Evolutionary conservation across 1,140 invertebrate species (phyloP).

Genomic region (Drosophila albomicans): DNA sequence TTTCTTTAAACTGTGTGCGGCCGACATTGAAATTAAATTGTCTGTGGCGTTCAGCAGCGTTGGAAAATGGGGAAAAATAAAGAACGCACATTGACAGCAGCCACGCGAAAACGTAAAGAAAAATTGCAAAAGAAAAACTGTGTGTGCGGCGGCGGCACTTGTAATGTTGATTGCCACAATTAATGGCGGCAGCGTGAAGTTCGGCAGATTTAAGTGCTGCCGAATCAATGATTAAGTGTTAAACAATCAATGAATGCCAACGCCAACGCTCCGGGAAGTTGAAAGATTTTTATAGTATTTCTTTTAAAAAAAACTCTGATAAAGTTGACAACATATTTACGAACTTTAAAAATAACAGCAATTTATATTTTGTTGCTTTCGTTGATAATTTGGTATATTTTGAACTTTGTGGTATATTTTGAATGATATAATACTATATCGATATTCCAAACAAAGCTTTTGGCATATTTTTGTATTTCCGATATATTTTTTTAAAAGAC

Average conservation of each 20-base stretch:
- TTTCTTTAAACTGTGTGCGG: slow-evolving; percentile 39
- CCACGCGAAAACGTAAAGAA: slow-evolving; percentile 25
- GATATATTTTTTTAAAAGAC: no score
- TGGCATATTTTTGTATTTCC: no score
- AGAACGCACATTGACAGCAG: slow-evolving; percentile 19
- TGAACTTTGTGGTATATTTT: no score
- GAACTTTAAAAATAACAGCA: no score
- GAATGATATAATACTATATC: no score
- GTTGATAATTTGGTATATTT: no score
- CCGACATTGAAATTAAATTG: slow-evolving; percentile 55
- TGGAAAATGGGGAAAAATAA: slow-evolving; percentile 9
- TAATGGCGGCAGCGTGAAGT: slow-evolving; percentile 9
- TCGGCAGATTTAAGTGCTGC: background rate
- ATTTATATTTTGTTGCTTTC: no score
- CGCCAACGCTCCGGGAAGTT: background rate
- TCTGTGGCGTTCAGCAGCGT: slow-evolving; percentile 22
- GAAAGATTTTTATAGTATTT: no score
- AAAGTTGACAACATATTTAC: no score
- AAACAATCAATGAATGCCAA: background rate
- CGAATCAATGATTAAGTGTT: slow-evolving; percentile 7
- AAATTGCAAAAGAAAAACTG: slow-evolving; percentile 27
- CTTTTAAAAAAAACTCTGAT: no score
- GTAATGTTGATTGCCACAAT: slow-evolving; percentile 25
- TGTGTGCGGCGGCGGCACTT: slow-evolving; percentile 3
- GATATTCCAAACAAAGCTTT: no score